Percentiles rank a stretch among this genome's conserved stretches.
Conservation (phyloP, 1,140 invertebrate species). For the Pissodes strobi region DNA sequence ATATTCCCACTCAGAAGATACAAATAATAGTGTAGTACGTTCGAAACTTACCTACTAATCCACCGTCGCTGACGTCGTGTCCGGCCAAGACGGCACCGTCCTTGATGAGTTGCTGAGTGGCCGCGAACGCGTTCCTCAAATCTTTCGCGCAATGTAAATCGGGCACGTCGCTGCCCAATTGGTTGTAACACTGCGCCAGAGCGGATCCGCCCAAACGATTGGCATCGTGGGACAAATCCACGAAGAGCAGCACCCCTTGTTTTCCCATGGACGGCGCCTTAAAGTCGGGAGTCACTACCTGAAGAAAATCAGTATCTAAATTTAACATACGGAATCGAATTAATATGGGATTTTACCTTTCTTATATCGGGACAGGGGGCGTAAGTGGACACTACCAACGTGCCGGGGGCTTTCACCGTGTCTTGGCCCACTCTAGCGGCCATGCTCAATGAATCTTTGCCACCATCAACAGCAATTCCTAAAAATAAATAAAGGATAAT, state of each 20-base stretch:
- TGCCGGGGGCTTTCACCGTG: constrained; percentile 88
- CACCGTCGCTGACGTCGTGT: constrained; percentile 97
- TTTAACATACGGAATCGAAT: no score
- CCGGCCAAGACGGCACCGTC: constrained; percentile 79
- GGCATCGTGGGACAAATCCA: constrained; percentile 70
- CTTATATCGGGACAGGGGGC: constrained; percentile 89
- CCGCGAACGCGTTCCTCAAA: constrained; percentile 77
- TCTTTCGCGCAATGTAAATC: constrained; percentile 74
- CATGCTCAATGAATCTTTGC: constrained; percentile 98
- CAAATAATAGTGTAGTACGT: no score
- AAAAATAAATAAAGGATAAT: no score
- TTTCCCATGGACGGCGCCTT: constrained; percentile 66
- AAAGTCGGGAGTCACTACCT: constrained; percentile 82
- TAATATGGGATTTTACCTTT: no score
- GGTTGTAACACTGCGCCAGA: constrained; percentile 86
- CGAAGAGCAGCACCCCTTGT: constrained; percentile 66
- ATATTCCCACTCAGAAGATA: no score
- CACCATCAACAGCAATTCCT: constrained; percentile 89
- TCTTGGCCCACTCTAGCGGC: constrained; percentile 77
- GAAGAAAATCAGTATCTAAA: neutral
- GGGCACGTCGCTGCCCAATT: constrained; percentile 80
- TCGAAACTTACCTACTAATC: constrained; percentile 70
- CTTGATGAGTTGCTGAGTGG: constrained; percentile 81
- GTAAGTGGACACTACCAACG: constrained; percentile 92
- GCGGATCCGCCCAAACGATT: constrained; percentile 86